Evolutionary conservation across 1,140 invertebrate genomes (phyloP), one percentile per base, ranked within the genome.

Genomic region (Hyles vespertilio): DNA sequence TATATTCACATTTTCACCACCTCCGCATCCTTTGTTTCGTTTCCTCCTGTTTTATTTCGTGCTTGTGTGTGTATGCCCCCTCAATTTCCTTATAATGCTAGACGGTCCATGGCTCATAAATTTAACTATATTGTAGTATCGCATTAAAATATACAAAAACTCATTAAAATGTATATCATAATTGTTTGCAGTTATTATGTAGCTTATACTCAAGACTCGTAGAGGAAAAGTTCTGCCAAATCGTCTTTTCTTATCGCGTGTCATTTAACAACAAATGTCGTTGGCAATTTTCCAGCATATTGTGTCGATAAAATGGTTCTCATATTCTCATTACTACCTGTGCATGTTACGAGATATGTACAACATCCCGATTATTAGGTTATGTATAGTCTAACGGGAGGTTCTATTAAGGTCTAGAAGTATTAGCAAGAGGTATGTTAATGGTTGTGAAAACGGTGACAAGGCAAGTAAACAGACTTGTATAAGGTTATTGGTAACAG

Each of bases 1-100:
- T 88, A 83, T 83, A 88, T 86, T 86, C 85, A 83, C 77, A 84
- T 88, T 85, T 85, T 84, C 81, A 85, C 77, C 82, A 85, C 79
- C 79, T 88, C 78, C 70, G 72, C 81, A 82, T 85, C 74, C 75
- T 79, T 81, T 85, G 70, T 75, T 80, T 74, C 69, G 70, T 81
- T 86, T 83, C 72, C 73, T 69, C 70, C 70, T 62, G 69, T 74
- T 67, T 72, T 72, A 70, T 33, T 34, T 11, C 46, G 5, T 11
- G 36, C 36, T 40, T 5, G 4, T 40, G 36, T 40, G 4, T 40
- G 36, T 22, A 40, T 40, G 8, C 4, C 36, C 5, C 5, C 8
- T 5, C 36, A 40, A 40, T 40, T 40, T 40, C 36, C 8, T 40
- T 22, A 22, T 22, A 22, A 22, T 22, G 22, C 2, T 22, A n/a